These are phyloP conservation scores for Aspidoscelis tigris DNA, from an alignment of 2,113 vertebrate species.

Conservation along the genomic window DNA sequence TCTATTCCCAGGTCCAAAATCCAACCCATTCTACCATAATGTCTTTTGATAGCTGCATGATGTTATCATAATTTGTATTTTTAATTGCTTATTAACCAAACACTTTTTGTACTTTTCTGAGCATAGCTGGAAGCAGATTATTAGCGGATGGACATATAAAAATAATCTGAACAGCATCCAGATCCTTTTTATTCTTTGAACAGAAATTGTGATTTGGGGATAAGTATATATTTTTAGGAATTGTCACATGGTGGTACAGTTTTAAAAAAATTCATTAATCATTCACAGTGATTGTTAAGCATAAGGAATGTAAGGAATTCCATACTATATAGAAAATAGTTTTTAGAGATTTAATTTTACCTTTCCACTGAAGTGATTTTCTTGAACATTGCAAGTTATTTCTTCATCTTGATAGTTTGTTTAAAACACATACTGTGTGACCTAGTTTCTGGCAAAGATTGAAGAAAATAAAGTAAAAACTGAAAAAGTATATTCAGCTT, in stretches of 20 bases:
- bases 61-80: no score
- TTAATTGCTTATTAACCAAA: no score
- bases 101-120: no score
- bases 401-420: slow-evolving; percentile 49
- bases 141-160: no score
- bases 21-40: no score
- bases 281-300: slow-evolving; percentile 2
- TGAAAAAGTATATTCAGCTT: slow-evolving; percentile 52
- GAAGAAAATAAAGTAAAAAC: slow-evolving; percentile 49
- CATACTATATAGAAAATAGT: slow-evolving; percentile 5
- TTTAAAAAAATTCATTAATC: slow-evolving; percentile 19
- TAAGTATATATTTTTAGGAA: slow-evolving; percentile 12
- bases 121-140: no score
- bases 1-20: no score
- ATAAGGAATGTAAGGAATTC: background rate
- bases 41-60: no score
- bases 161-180: background rate
- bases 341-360: slow-evolving; percentile 30
- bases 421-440: slow-evolving; percentile 27
- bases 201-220: slow-evolving; percentile 37
- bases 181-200: slow-evolving; percentile 40
- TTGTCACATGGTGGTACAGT: background rate
- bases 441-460: slow-evolving; percentile 56
- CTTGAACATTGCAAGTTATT: slow-evolving; percentile 40
- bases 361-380: slow-evolving; percentile 10